Evolutionary conservation across 2,797 vertebrate species (phyloP), one percentile per base, ranked within the genome.

Genomic region (Ptychadena robeensis): DNA sequence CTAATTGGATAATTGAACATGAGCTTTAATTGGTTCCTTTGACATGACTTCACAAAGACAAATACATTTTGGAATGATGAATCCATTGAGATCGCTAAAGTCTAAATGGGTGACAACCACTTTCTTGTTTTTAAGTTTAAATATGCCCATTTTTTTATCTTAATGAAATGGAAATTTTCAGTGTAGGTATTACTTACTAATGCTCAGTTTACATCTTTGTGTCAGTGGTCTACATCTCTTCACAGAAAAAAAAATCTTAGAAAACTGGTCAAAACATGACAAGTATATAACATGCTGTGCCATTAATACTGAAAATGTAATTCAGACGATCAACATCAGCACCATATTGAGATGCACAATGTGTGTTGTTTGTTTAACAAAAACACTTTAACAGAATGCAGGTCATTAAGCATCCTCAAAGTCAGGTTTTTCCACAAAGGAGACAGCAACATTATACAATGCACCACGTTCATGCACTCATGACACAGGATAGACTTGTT

Each of bases 341-440:
- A 75, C 57, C 59, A 75, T 75, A 75, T 75, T 75, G 73, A 75
- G 57, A 75, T 75, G 57, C 73, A 64, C 34, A 75, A 74, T 75
- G 73, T 75, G 31, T 61, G 57, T 75, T 75, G 25, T 64, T 75
- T 75, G 73, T 74, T 74, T 74, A 74, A 74, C 22, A 18, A 38
- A 74, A 74, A 38, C 57, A 31, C 73, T 75, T 40, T 75, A 75
- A 64, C 34, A 64, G 59, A 59, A 75, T 40, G 38, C 59, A 75
- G 38, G 59, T 75, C 73, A 75, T 75, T 75, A 75, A 40, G 59
- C 25, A 40, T 75, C 73, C 35, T 75, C 25, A 27, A 75, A 37
- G 38, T 63, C 34, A 63, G 25, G 34, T 57, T 40, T 72, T 64
- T 64, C 28, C 59, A 64, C 59, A 64, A 59, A 35, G 38, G 22